Percentiles rank a stretch among this genome's conserved stretches.
Conservation (phyloP, 2,113 vertebrate species). For the Toxostoma redivivum region DNA sequence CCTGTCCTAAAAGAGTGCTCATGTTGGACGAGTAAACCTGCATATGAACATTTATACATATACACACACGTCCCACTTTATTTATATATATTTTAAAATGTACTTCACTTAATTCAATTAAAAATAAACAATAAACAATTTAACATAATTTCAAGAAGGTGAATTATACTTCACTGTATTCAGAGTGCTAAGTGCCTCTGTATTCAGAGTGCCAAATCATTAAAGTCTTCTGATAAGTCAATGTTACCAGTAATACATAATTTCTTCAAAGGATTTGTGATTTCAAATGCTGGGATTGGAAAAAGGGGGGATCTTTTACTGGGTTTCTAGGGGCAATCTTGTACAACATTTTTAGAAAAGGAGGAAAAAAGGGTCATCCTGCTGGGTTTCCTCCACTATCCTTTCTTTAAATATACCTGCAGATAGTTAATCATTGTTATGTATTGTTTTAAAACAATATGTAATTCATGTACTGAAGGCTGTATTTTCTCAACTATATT, state of each 20-base stretch:
- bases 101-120: background rate
- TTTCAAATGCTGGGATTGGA: background rate
- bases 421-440: background rate
- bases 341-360: background rate
- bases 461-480: background rate
- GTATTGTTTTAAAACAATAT: background rate
- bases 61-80: background rate
- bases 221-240: background rate
- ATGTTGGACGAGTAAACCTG: background rate
- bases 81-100: background rate
- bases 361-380: background rate
- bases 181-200: background rate
- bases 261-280: background rate
- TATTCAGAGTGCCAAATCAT: background rate
- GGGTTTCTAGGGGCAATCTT: background rate
- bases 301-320: background rate
- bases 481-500: slow-evolving; percentile 22
- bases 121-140: background rate
- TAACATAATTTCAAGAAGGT: background rate
- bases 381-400: background rate
- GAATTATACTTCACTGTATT: background rate
- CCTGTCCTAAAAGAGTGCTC: background rate
- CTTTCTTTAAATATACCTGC: background rate
- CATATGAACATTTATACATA: background rate
- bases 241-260: accelerated